These are phyloP conservation scores for Platalea minor DNA, from an alignment of 2,797 vertebrate genomes.

Conservation along the genomic window DNA sequence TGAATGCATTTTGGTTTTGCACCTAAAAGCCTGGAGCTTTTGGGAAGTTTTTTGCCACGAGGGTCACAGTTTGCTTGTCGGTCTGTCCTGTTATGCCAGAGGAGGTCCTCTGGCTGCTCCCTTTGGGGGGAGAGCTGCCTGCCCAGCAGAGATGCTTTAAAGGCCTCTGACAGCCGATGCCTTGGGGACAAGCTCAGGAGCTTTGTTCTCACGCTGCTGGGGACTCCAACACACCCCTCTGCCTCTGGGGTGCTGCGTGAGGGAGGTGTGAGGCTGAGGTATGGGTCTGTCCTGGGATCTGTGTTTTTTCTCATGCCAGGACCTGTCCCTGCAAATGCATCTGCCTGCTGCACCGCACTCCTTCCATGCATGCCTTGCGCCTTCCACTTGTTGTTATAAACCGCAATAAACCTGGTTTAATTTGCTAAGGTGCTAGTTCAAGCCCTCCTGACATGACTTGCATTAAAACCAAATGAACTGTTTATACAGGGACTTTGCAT, in stretches of 20 bases:
- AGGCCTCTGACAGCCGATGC: not conserved
- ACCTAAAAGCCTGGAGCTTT: not conserved
- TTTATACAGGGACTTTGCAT: not conserved
- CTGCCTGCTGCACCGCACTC: fast-evolving
- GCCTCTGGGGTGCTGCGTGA: not conserved
- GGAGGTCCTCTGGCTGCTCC: not conserved
- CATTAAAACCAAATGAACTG: fast-evolving
- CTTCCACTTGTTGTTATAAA: fast-evolving
- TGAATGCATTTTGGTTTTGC: not conserved
- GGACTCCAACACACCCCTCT: not conserved
- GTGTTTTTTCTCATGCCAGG: not conserved
- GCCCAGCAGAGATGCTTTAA: not conserved
- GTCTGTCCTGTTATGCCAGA: not conserved
- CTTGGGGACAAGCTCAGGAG: not conserved
- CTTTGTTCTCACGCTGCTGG: not conserved
- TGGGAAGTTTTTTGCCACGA: not conserved
- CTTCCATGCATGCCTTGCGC: fast-evolving
- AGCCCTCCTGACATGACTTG: fast-evolving
- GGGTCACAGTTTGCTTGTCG: not conserved
- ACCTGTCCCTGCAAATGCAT: not conserved
- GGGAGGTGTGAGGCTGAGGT: not conserved
- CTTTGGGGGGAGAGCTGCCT: not conserved
- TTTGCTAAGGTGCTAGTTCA: not conserved
- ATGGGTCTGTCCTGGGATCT: not conserved
- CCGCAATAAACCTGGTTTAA: fast-evolving